These are phyloP conservation scores for Tenthredo mesomela DNA, from an alignment of 2,888 invertebrate genomes.

Conservation along the genomic window DNA sequence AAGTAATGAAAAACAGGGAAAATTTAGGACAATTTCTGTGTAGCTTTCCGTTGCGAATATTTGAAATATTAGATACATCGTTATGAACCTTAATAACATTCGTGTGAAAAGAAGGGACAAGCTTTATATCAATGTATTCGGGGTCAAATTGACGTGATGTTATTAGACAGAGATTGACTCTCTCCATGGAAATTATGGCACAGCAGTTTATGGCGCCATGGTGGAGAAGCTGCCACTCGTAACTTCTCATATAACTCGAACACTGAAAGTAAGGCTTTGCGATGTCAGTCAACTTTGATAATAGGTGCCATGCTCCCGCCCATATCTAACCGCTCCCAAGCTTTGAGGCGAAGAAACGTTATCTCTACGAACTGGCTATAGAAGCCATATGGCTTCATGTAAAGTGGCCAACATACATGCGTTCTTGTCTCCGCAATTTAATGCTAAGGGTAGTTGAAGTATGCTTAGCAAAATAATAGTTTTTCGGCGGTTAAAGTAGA, in stretches of 20 bases:
- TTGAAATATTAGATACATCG: neutral
- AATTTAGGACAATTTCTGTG: neutral
- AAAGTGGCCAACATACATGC: neutral
- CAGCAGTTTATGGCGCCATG: neutral
- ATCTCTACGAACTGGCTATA: neutral
- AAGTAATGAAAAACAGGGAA: constrained; percentile 10
- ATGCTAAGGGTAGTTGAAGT: neutral
- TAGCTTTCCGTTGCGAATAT: neutral
- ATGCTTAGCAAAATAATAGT: neutral
- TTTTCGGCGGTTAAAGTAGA: neutral
- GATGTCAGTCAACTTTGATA: constrained; percentile 43
- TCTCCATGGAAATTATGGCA: neutral
- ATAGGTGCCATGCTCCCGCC: constrained; percentile 33
- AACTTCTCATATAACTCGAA: constrained; percentile 37
- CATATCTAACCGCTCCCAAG: constrained; percentile 17
- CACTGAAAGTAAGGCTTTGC: neutral
- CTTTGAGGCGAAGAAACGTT: neutral
- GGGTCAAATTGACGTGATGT: neutral
- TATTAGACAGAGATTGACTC: neutral
- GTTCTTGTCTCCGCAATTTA: neutral
- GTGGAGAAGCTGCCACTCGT: constrained; percentile 14
- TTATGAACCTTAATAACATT: too few relatives aligned
- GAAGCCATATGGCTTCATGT: neutral
- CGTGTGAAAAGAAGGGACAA: neutral
- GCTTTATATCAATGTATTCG: neutral